These are phyloP conservation scores for Brienomyrus longianalis DNA, from an alignment of 2,113 vertebrate species.

Conservation along the genomic window DNA sequence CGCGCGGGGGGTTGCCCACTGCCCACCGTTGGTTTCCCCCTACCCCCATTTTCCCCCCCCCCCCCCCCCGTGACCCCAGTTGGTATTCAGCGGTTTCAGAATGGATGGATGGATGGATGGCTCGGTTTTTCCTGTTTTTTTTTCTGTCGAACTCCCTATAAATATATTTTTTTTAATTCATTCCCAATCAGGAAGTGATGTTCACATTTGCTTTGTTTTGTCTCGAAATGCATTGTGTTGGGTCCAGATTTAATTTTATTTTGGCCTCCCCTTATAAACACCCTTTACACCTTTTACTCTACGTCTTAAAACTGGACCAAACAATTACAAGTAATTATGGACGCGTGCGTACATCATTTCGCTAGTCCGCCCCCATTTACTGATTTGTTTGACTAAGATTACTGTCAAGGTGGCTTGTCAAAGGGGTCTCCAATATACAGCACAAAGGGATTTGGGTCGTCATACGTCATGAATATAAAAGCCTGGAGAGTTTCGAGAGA, in stretches of 20 bases:
- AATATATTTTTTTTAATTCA: background rate
- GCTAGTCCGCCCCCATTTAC: background rate
- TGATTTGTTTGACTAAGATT: conserved; percentile 3
- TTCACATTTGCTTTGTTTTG: background rate
- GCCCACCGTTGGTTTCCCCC: too few species aligned
- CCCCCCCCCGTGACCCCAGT: too few species aligned
- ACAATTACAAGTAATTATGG: background rate
- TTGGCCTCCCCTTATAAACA: background rate
- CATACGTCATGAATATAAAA: conserved; percentile 44
- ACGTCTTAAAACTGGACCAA: background rate
- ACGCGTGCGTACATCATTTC: background rate
- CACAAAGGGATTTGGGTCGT: conserved; percentile 30
- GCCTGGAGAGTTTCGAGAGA: conserved; percentile 37
- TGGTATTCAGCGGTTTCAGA: too few species aligned
- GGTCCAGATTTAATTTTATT: background rate
- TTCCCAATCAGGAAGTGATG: background rate
- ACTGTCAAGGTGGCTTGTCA: conserved; percentile 12
- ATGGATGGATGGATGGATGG: too few species aligned
- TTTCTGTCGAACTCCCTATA: background rate
- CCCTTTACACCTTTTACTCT: background rate
- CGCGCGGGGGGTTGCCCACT: too few species aligned
- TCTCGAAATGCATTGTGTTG: background rate
- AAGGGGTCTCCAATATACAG: conserved; percentile 21
- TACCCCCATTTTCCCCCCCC: too few species aligned
- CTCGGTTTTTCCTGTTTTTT: background rate